Base-by-base conservation (phyloP, 2,888 invertebrate species). In the Troides oblongomaculatus region DNA sequence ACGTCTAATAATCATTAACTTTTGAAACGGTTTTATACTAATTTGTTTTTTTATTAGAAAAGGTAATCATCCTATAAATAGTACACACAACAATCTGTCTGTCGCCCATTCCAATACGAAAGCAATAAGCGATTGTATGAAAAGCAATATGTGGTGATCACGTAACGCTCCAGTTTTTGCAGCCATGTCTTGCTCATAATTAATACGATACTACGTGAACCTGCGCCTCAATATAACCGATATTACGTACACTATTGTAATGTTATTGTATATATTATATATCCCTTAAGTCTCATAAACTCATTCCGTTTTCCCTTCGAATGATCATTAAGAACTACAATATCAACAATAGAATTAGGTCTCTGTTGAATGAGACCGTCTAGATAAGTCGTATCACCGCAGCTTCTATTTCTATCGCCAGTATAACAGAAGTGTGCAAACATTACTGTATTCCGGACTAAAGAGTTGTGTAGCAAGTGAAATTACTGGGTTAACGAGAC, bases 121-220 rank as follows among this genome's bases (percentile, higher is more conserved):
- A 70, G 66, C 56, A 70, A 70, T 70, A 70, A 66, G 63, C 57
- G 64, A 56, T 67, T 70, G 66, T 70, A 46, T 36, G 63, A 64
- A 57, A 70, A 64, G 64, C 70, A 70, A 70, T 70, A 70, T 70
- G 60, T 60, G 67, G 66, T 64, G 67, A 64, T 70, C 67, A 67
- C 70, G 67, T 70, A 67, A 39, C 66, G 67, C 56, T 64, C 67
- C 57, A 70, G 60, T 70, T 70, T 70, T 70, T 70, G 66, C 61
- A 39, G 64, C 56, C 70, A 30, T 64, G 63, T 67, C 66, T 67
- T 57, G 30, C 46, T 64, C 67, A 67, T 70, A 70, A 70, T 70
- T 70, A 70, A 70, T 70, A 53, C 53, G 0, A 53, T 61, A 56
- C 60, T 64, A 64, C 64, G 46, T 59, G 30, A 21, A 70, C 61